Evolutionary conservation across 2,797 vertebrate species (phyloP).

Genomic region (Parauchenoglanis ngamensis): DNA sequence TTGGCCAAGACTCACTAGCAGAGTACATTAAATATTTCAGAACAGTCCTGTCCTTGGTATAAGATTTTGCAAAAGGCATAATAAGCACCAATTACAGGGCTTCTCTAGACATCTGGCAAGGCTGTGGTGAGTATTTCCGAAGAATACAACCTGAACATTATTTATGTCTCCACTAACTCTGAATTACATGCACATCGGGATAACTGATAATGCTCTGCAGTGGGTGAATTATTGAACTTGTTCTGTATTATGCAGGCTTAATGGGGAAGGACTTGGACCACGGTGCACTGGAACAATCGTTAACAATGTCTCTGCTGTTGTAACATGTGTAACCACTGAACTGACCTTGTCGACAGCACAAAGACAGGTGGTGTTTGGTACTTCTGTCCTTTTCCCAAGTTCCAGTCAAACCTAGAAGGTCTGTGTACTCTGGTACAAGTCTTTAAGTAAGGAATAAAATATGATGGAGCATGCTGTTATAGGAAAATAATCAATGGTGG

Average conservation of each 20-base stretch:
- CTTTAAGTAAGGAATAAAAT: constrained; percentile 1
- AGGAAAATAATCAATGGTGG: not conserved
- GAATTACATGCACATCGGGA: constrained; percentile 12
- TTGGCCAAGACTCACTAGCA: not conserved
- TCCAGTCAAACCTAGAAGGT: not conserved
- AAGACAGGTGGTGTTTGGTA: constrained; percentile 3
- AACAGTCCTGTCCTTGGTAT: not conserved
- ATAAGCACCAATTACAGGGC: constrained; percentile 22
- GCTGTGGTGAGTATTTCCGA: not conserved
- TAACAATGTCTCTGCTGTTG: constrained; percentile 6
- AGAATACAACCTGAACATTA: constrained; percentile 16
- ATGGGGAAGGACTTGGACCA: constrained; percentile 24
- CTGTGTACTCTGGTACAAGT: not conserved
- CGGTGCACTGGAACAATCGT: constrained; percentile 1
- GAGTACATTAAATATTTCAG: constrained; percentile 1
- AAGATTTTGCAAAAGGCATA: constrained; percentile 2
- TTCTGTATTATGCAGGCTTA: constrained; percentile 39
- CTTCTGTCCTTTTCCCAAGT: constrained; percentile 5
- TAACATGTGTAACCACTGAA: constrained; percentile 26
- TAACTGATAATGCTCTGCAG: constrained; percentile 9
- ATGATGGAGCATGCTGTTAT: not conserved
- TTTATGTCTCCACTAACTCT: constrained; percentile 28
- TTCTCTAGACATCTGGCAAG: not conserved
- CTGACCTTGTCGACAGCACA: constrained; percentile 10
- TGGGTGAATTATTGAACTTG: constrained; percentile 40